These are phyloP conservation scores for Oceanodroma tethys DNA, from an alignment of 2,113 vertebrate species.

Conservation along the genomic window DNA sequence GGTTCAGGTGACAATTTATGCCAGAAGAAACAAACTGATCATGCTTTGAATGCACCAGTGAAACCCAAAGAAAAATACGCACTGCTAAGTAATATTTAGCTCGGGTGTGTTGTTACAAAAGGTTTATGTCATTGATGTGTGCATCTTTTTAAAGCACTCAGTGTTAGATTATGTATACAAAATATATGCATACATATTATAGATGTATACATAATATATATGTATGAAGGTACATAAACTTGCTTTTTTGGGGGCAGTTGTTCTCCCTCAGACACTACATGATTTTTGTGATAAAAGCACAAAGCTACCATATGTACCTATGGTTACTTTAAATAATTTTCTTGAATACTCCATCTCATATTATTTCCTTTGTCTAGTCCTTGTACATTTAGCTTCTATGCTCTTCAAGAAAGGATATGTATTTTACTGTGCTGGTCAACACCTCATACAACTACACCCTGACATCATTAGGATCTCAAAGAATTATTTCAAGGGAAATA, in stretches of 20 bases:
- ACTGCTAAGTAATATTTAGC: neutral
- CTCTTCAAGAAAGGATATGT: neutral
- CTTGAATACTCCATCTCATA: neutral
- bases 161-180: neutral
- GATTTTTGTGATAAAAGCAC: neutral
- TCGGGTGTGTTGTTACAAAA: neutral
- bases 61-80: slow-evolving; percentile 13
- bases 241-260: neutral
- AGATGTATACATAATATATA: neutral
- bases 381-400: neutral
- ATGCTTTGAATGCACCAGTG: neutral
- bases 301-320: neutral
- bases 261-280: neutral
- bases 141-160: neutral
- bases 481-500: neutral
- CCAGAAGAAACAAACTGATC: slow-evolving; percentile 47
- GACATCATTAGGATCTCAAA: neutral
- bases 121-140: neutral
- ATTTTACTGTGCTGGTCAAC: neutral
- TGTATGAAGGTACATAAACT: neutral
- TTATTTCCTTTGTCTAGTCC: neutral
- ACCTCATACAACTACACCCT: neutral
- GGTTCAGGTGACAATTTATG: slow-evolving; percentile 47
- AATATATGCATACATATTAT: neutral
- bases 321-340: neutral